A percentile compares a stretch with the other conserved stretches of the same genome.
Conservation (phyloP, 2,113 vertebrate species). For the Numenius arquata region DNA sequence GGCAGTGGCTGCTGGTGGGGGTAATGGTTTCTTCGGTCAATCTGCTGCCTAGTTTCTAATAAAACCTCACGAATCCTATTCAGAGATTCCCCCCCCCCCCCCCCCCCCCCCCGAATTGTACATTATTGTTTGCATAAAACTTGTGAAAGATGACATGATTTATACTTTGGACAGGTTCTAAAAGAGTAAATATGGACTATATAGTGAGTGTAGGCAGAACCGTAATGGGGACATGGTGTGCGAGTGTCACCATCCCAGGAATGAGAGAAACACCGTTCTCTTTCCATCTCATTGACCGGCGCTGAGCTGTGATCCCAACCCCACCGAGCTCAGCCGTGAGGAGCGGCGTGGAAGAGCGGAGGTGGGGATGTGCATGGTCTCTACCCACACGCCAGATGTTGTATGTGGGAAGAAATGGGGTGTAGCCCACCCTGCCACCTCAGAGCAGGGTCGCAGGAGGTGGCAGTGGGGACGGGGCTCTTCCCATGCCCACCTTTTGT, state of each 20-base stretch:
- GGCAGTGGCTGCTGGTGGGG: neutral
- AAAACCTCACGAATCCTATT: neutral
- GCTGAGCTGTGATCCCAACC: fast-evolving
- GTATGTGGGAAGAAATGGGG: neutral
- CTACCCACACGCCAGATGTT: fast-evolving
- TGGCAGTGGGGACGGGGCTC: neutral
- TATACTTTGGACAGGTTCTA: neutral
- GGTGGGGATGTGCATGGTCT: fast-evolving
- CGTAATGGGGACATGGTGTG: neutral
- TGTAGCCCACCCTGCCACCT: neutral
- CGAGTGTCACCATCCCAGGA: neutral
- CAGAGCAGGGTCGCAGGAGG: neutral
- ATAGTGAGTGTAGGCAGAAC: neutral
- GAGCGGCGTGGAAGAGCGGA: fast-evolving
- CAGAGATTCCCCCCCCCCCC: neutral
- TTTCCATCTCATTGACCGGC: neutral
- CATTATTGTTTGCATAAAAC: neutral
- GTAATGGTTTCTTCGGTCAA: neutral
- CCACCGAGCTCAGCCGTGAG: fast-evolving
- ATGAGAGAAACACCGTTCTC: neutral
- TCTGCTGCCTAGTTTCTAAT: neutral
- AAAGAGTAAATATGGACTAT: neutral
- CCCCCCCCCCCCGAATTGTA: neutral
- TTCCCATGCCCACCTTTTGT: neutral
- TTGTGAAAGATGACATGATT: neutral